Evolutionary conservation across 2,888 invertebrate species (phyloP).

Genomic region (Lobophora halterata): DNA sequence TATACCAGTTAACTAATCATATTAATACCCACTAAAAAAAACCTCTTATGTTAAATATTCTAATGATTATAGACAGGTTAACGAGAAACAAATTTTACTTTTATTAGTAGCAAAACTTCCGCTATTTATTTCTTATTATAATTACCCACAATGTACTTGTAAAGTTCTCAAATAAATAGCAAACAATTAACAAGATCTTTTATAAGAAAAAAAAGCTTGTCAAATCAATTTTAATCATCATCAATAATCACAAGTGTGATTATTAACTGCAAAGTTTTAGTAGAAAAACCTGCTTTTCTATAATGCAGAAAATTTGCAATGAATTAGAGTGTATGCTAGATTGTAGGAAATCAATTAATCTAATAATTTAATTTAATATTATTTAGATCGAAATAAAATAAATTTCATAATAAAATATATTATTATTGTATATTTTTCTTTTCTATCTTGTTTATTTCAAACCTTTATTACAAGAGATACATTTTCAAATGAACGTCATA

Average conservation of each 20-base stretch:
- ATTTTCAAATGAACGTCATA: slow-evolving; percentile 19
- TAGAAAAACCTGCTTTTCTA: too few species aligned
- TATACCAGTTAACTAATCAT: slow-evolving; percentile 32
- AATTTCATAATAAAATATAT: too few species aligned
- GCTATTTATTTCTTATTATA: slow-evolving; percentile 22
- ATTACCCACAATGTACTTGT: slow-evolving; percentile 6
- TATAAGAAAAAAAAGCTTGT: slow-evolving; percentile 27
- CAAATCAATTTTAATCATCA: slow-evolving; percentile 22
- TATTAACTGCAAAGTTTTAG: too few species aligned
- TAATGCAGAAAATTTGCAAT: too few species aligned
- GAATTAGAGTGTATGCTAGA: too few species aligned
- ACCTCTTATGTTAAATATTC: slow-evolving; percentile 51
- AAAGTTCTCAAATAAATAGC: slow-evolving; percentile 26
- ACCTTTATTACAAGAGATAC: too few species aligned
- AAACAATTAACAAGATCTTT: slow-evolving; percentile 35
- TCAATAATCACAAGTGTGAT: too few species aligned
- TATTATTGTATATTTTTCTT: too few species aligned
- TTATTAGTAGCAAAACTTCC: slow-evolving; percentile 50
- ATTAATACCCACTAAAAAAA: slow-evolving; percentile 46
- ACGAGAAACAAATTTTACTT: slow-evolving; percentile 35
- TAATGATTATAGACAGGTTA: slow-evolving; percentile 45
- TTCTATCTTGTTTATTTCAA: too few species aligned
- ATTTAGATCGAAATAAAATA: too few species aligned
- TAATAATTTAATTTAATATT: too few species aligned
- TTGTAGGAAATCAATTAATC: too few species aligned